Conservation (phyloP, 2,888 invertebrate genomes). For the Melieria omissa region DNA sequence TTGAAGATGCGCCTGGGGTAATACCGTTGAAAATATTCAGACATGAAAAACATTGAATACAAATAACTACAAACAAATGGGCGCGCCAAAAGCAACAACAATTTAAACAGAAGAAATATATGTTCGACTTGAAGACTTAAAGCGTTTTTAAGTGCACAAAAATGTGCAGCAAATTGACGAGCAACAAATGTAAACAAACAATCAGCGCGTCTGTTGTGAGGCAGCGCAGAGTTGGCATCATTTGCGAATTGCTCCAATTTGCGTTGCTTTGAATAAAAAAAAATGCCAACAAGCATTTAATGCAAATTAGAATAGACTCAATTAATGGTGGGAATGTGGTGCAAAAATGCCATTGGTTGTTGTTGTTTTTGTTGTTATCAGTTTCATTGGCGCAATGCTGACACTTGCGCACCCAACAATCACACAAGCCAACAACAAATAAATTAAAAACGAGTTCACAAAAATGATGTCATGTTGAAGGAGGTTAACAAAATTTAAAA, state of each 20-base stretch:
- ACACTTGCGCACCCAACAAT: not conserved
- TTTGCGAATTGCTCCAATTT: not conserved
- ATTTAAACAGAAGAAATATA: not conserved
- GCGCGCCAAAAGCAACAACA: not conserved
- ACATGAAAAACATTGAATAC: not conserved
- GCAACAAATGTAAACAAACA: slow-evolving; percentile 3
- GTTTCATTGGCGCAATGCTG: not conserved
- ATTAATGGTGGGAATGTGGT: not conserved
- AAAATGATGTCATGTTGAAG: slow-evolving; percentile 1
- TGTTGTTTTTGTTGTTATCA: not conserved
- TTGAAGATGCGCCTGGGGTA: not conserved
- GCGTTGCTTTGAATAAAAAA: not conserved
- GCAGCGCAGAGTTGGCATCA: not conserved
- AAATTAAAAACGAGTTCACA: not conserved
- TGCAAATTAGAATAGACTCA: not conserved
- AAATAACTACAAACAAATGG: not conserved
- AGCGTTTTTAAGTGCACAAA: slow-evolving; percentile 18
- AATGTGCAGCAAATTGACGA: slow-evolving; percentile 7
- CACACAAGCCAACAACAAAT: not conserved
- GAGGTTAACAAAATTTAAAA: not conserved
- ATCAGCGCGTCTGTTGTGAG: not conserved
- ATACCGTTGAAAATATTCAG: not conserved
- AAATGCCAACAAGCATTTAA: slow-evolving; percentile 1
- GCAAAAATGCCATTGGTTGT: not conserved
- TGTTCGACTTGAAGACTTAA: not conserved